phyloP scores from a whole-genome alignment of 2,797 vertebrate species.

The Masticophis lateralis region DNA sequence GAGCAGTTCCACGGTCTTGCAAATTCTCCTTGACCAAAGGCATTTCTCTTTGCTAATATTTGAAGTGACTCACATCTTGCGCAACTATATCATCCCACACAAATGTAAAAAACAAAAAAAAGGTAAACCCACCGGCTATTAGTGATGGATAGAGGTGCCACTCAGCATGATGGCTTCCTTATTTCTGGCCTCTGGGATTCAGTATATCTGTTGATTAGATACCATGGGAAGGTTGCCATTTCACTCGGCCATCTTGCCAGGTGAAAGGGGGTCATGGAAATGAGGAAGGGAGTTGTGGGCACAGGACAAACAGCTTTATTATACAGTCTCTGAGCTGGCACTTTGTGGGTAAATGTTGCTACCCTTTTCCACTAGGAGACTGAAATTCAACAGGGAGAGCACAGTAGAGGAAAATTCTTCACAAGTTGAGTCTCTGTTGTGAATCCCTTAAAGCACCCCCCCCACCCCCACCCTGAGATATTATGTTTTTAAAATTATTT shows the following conservation, averaged over 20 bases:
- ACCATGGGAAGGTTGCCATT: not conserved
- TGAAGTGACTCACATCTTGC: not conserved
- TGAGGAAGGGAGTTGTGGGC: not conserved
- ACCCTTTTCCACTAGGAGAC: not conserved
- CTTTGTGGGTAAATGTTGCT: not conserved
- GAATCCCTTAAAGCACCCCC: not conserved
- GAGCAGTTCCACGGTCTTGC: not conserved
- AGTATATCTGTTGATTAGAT: conserved; percentile 15
- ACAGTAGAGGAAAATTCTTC: not conserved
- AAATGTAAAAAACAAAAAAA: not conserved
- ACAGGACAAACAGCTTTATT: not conserved
- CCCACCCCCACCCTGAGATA: not conserved
- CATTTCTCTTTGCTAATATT: not conserved
- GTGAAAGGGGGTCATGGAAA: not conserved
- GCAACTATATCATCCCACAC: not conserved
- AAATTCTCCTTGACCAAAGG: not conserved
- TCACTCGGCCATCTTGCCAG: not conserved
- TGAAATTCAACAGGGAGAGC: not conserved
- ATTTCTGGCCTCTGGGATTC: conserved; percentile 10
- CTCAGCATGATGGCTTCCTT: not conserved
- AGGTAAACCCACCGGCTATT: not conserved
- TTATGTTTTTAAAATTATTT: not conserved
- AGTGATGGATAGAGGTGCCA: conserved; percentile 16
- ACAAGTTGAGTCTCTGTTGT: not conserved
- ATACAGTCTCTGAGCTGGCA: not conserved